A percentile compares a stretch with the other conserved stretches of the same genome.
Conservation (phyloP, 2,797 vertebrate genomes). For the Philypnodon macrostomus region DNA sequence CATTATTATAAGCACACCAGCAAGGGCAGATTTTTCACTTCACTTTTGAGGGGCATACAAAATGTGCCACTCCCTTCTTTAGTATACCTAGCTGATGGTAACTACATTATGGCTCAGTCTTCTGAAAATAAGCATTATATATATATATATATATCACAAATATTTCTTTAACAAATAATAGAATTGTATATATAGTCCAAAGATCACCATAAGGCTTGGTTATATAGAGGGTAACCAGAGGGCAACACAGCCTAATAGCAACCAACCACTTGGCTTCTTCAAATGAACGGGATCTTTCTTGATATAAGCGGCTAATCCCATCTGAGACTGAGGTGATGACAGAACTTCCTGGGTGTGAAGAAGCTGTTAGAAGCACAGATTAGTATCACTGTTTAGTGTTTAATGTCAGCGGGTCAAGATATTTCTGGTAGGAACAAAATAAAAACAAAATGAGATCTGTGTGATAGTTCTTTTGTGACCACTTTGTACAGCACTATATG, state of each 20-base stretch:
- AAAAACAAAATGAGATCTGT: background rate
- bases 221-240: constrained; percentile 5
- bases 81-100: no score
- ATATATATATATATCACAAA: no score
- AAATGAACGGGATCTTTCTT: constrained; percentile 31
- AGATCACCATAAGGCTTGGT: background rate
- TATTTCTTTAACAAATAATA: no score
- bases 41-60: no score
- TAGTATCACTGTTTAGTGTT: constrained; percentile 8
- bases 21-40: no score
- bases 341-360: constrained; percentile 18
- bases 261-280: constrained; percentile 21
- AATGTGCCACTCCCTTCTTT: no score
- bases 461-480: no score
- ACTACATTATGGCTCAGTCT: no score
- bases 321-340: constrained; percentile 26
- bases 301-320: constrained; percentile 50
- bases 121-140: no score
- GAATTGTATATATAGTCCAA: background rate
- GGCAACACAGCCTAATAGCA: constrained; percentile 23
- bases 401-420: background rate
- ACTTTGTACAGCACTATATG: no score
- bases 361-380: constrained; percentile 23
- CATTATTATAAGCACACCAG: constrained; percentile 11
- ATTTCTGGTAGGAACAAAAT: constrained; percentile 4